Conservation (phyloP, 2,888 invertebrate species). For the Caenorhabditis sp. region DNA sequence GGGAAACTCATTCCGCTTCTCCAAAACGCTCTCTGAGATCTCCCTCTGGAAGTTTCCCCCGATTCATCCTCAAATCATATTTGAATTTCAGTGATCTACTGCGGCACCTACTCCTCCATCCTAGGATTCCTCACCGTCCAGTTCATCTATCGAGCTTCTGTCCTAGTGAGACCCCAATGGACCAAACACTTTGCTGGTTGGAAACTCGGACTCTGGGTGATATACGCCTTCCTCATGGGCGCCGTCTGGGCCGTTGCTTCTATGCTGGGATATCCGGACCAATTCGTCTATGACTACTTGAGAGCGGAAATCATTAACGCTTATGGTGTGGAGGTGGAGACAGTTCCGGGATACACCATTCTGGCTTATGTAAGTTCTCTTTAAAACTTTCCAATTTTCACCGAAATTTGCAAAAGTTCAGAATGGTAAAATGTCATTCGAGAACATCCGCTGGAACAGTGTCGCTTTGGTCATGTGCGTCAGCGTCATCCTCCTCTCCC, state of each 20-base stretch:
- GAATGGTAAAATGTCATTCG: no score
- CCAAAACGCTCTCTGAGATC: no score
- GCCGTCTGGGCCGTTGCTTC: slow-evolving; percentile 8
- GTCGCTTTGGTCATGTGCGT: not conserved
- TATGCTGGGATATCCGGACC: not conserved
- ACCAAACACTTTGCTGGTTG: slow-evolving; percentile 2
- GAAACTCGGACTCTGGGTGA: not conserved
- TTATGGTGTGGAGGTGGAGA: slow-evolving; percentile 21
- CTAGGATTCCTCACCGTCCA: slow-evolving; percentile 18
- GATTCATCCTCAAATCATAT: no score
- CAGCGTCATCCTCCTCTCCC: not conserved
- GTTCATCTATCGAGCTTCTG: slow-evolving; percentile 20
- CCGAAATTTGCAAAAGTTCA: no score
- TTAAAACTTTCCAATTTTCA: no score
- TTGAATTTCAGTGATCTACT: slow-evolving; percentile 10
- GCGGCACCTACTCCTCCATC: not conserved
- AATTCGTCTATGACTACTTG: slow-evolving; percentile 1
- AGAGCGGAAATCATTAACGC: slow-evolving; percentile 12
- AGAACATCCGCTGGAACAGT: slow-evolving; percentile 7
- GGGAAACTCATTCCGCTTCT: slow-evolving; percentile 15
- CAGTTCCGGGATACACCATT: slow-evolving; percentile 8
- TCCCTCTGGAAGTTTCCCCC: no score
- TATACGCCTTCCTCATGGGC: not conserved
- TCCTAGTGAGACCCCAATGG: not conserved
- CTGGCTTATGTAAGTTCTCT: no score